A percentile compares a stretch with the other conserved stretches of the same genome.
Evolutionary conservation across 1,140 invertebrate genomes (phyloP).

Genomic region (honey bee (Apis mellifera)): DNA sequence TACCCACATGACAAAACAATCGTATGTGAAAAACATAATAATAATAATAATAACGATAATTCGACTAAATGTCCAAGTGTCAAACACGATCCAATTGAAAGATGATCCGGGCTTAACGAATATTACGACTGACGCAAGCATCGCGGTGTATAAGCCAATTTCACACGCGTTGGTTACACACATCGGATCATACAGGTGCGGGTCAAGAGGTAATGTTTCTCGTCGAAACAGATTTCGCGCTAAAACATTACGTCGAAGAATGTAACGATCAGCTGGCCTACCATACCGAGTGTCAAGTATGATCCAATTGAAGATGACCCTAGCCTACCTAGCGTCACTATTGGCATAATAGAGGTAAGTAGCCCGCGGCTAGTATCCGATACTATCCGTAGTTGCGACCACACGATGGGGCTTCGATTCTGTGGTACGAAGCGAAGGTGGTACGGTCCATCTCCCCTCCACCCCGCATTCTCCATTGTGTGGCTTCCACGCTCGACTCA

Average conservation of each 20-base stretch:
- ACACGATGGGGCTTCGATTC: constrained; percentile 66
- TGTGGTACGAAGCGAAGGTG: constrained; percentile 38
- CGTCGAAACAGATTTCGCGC: not conserved
- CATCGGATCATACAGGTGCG: not conserved
- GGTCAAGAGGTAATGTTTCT: not conserved
- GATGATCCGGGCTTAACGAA: not conserved
- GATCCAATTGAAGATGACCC: constrained; percentile 65
- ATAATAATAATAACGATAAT: not conserved
- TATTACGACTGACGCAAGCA: not conserved
- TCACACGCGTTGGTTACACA: too few species aligned
- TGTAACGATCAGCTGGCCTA: constrained; percentile 37
- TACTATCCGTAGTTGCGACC: constrained; percentile 63
- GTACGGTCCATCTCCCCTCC: constrained; percentile 18
- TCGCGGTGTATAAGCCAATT: not conserved
- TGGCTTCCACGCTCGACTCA: constrained; percentile 69
- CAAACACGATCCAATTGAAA: constrained; percentile 18
- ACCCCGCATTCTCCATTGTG: constrained; percentile 52
- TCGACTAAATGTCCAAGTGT: not conserved
- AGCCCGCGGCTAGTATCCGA: constrained; percentile 42
- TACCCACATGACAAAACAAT: too few species aligned
- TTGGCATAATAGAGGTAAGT: constrained; percentile 65
- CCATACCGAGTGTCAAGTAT: constrained; percentile 62
- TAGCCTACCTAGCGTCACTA: constrained; percentile 55
- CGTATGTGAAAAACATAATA: too few species aligned
- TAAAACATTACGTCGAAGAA: constrained; percentile 3